Conservation (phyloP, 2,113 vertebrate genomes). For the Aix galericulata region DNA sequence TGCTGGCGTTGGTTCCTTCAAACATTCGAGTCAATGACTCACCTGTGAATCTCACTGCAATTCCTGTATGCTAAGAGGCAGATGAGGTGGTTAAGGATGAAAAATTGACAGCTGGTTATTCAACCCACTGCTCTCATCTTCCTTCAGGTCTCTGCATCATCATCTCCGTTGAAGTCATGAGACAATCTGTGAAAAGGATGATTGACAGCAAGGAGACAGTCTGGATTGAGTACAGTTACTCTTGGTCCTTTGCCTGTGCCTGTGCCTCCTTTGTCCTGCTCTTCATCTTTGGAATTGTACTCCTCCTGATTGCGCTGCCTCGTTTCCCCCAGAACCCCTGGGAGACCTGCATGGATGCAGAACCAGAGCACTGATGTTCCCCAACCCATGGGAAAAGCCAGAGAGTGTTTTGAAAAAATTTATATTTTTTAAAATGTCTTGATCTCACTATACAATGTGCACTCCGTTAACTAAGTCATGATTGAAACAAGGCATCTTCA, state of each 20-base stretch:
- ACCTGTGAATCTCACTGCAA: neutral
- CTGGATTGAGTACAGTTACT: conserved; percentile 90
- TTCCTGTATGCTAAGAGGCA: neutral
- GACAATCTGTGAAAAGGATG: conserved; percentile 96
- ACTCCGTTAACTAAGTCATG: neutral
- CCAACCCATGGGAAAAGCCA: neutral
- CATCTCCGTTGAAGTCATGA: conserved; percentile 94
- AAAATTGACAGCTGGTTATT: neutral
- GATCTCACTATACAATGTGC: neutral
- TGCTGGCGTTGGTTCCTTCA: neutral
- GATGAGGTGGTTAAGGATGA: neutral
- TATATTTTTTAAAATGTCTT: neutral
- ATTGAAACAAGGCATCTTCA: neutral
- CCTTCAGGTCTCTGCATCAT: conserved; percentile 90
- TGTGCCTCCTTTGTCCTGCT: conserved; percentile 88
- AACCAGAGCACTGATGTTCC: conserved; percentile 81
- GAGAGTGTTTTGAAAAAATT: neutral
- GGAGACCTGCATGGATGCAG: conserved; percentile 97
- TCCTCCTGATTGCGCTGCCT: conserved; percentile 92
- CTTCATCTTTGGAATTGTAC: conserved; percentile 86
- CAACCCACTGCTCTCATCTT: conserved; percentile 26
- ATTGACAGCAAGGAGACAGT: conserved; percentile 91
- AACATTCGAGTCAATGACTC: neutral
- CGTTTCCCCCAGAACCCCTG: conserved; percentile 96
- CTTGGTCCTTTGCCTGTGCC: conserved; percentile 94